These are phyloP conservation scores for Terrapene triunguis DNA, from an alignment of 2,113 vertebrate genomes.

Conservation along the genomic window DNA sequence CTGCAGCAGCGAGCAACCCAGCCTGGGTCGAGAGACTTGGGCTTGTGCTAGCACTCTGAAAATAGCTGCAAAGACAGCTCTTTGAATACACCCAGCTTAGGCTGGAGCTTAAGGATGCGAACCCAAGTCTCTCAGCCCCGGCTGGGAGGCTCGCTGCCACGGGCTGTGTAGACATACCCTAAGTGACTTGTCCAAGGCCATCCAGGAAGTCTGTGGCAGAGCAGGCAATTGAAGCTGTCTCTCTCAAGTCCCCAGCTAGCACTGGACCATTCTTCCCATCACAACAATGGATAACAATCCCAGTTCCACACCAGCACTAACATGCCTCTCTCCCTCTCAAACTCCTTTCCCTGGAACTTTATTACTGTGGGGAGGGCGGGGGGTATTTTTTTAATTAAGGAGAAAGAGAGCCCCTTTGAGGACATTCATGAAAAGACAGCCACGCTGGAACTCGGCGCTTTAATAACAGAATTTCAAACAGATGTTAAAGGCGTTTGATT, in stretches of 20 bases:
- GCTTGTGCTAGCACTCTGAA: not conserved
- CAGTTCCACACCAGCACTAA: not conserved
- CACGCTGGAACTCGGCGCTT: not conserved
- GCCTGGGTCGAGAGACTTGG: not conserved
- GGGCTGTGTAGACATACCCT: not conserved
- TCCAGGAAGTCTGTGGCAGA: not conserved
- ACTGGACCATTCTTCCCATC: not conserved
- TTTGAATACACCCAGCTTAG: not conserved
- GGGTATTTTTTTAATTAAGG: not conserved
- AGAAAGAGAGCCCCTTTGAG: fast-evolving
- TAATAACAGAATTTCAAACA: slow-evolving; percentile 7
- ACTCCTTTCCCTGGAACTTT: not conserved
- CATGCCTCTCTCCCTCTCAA: not conserved
- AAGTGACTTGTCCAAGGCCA: not conserved
- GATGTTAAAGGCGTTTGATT: not conserved
- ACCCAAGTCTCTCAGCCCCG: not conserved
- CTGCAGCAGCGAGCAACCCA: not conserved
- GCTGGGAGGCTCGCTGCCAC: not conserved
- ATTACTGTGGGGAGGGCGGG: not conserved
- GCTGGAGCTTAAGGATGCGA: not conserved
- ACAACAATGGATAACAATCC: not conserved
- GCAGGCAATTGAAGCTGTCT: not conserved
- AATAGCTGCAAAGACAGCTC: not conserved
- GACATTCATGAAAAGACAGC: not conserved
- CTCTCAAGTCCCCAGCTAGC: not conserved